A percentile compares a stretch with the other conserved stretches of the same genome.
Evolutionary conservation across 2,797 vertebrate species (phyloP).

Genomic region (Staurois parvus): DNA sequence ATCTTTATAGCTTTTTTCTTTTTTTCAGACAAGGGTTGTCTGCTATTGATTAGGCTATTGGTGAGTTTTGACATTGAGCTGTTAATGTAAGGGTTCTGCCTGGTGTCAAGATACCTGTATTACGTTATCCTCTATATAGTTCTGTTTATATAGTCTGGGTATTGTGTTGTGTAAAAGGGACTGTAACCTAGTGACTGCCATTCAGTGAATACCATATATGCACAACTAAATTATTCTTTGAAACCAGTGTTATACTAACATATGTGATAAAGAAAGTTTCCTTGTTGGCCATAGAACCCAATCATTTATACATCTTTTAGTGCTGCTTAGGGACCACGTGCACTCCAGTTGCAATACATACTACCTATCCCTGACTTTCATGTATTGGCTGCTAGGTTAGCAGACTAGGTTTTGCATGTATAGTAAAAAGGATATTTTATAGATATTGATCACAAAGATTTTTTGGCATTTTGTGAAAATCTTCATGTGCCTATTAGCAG

Average conservation of each 20-base stretch:
- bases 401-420: too few species aligned
- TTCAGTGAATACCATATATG: not conserved
- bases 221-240: too few species aligned
- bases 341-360: not conserved
- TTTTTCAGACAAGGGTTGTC: not conserved
- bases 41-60: slow-evolving; percentile 5
- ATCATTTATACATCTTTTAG: too few species aligned
- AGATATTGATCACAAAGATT: too few species aligned
- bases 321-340: too few species aligned
- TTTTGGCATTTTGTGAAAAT: too few species aligned
- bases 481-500: too few species aligned
- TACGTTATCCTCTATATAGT: not conserved
- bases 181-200: not conserved
- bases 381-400: not conserved
- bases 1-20: not conserved
- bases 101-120: not conserved
- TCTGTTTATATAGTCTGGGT: not conserved
- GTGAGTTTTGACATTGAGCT: slow-evolving; percentile 8
- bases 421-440: too few species aligned
- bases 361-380: not conserved
- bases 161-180: not conserved
- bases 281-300: too few species aligned
- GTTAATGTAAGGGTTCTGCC: not conserved
- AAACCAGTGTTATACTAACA: too few species aligned
- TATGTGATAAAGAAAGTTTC: too few species aligned